Percentiles rank a stretch among this genome's conserved stretches.
Conservation (phyloP, 2,888 invertebrate species). For the Heliconius cydno region DNA sequence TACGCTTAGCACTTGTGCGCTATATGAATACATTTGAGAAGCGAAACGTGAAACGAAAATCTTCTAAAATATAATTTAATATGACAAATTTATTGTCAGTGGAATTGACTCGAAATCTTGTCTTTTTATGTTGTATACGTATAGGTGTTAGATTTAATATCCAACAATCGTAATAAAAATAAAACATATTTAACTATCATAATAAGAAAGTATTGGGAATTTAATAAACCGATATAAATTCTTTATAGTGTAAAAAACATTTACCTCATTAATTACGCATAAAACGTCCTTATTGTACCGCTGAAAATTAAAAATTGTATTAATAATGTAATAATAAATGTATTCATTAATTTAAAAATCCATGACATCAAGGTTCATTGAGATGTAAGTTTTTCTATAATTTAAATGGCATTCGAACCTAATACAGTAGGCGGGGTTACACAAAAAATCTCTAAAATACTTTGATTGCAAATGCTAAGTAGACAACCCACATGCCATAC, state of each 20-base stretch:
- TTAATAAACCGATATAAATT: not conserved
- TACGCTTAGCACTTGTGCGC: slow-evolving; percentile 33
- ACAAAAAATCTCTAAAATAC: slow-evolving; percentile 10
- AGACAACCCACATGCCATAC: slow-evolving; percentile 12
- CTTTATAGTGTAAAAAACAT: not conserved
- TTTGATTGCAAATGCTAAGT: slow-evolving; percentile 19
- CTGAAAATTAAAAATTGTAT: slow-evolving; percentile 57
- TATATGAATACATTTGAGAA: slow-evolving; percentile 27
- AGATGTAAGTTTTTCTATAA: not conserved
- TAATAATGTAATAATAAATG: too few species aligned
- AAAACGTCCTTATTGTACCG: slow-evolving; percentile 68
- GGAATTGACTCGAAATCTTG: not conserved
- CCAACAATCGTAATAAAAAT: too few species aligned
- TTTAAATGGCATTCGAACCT: slow-evolving; percentile 1
- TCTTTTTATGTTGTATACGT: not conserved
- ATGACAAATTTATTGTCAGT: not conserved
- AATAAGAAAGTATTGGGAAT: not conserved
- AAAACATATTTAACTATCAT: not conserved
- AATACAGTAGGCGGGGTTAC: slow-evolving; percentile 16
- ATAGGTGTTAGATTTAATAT: not conserved
- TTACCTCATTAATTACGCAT: slow-evolving; percentile 68
- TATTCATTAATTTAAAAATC: not conserved
- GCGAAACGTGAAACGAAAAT: slow-evolving; percentile 22
- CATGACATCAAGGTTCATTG: not conserved
- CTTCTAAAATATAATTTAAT: slow-evolving; percentile 1